Evolutionary conservation across 1,140 invertebrate species (phyloP).

Genomic region (Schlechtendalia chinensis): DNA sequence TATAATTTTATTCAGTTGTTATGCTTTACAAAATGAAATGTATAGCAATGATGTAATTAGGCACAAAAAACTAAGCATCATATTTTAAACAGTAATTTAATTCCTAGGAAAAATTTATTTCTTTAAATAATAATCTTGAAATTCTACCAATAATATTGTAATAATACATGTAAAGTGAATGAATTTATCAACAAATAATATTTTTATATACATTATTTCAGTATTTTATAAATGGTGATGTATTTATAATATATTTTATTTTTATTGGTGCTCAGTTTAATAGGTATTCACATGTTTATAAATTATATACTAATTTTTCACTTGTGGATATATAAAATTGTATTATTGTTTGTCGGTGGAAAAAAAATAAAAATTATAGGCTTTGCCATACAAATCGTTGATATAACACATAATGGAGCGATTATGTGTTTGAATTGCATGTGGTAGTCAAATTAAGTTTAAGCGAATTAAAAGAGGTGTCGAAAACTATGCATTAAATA

Average conservation of each 20-base stretch:
- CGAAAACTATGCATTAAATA: background rate
- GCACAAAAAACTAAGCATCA: no score
- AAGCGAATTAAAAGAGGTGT: slow-evolving; percentile 41
- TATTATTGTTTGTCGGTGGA: background rate
- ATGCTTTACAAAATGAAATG: no score
- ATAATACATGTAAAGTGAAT: background rate
- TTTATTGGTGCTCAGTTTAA: background rate
- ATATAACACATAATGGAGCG: slow-evolving; percentile 10
- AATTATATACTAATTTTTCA: background rate
- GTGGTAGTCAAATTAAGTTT: slow-evolving; percentile 1
- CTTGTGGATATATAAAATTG: background rate
- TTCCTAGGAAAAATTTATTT: no score
- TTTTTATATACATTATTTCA: background rate
- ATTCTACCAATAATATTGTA: background rate
- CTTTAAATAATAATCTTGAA: no score
- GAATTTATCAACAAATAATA: background rate
- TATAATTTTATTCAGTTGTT: no score
- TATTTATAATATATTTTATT: no score
- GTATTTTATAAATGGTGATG: no score
- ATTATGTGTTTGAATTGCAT: slow-evolving; percentile 40
- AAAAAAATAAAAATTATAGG: background rate
- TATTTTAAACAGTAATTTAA: no score
- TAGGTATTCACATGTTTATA: background rate
- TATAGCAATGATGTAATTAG: no score
- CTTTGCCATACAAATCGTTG: background rate